Evolutionary conservation across 2,797 vertebrate genomes (phyloP).

Genomic region (Mycteria americana): DNA sequence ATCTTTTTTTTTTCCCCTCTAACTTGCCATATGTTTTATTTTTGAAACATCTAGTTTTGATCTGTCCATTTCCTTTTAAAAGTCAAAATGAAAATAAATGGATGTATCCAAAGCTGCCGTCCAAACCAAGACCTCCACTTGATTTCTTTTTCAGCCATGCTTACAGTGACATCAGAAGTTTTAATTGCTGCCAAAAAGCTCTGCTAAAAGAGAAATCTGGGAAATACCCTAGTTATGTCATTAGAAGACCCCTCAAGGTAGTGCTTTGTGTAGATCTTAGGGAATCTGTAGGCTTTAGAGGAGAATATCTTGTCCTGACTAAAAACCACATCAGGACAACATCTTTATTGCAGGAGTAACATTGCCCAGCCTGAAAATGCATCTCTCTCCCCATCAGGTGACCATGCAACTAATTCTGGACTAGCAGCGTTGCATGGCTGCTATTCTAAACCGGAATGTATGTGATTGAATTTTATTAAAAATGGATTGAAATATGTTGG

Average conservation of each 20-base stretch:
- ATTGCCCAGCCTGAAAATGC: not conserved
- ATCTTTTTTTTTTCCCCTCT: not conserved
- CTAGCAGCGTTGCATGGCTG: not conserved
- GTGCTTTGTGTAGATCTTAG: not conserved
- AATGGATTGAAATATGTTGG: not conserved
- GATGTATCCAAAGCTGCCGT: not conserved
- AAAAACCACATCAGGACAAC: not conserved
- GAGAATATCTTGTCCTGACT: not conserved
- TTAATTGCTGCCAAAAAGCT: not conserved
- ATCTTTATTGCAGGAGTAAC: not conserved
- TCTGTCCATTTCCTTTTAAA: conserved; percentile 15
- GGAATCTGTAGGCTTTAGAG: not conserved
- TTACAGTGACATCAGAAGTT: not conserved
- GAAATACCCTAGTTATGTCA: not conserved
- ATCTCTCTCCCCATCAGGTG: not conserved
- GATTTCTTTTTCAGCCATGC: not conserved
- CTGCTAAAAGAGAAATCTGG: not conserved
- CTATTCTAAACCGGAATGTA: conserved; percentile 2
- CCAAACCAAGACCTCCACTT: not conserved
- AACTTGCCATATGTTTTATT: conserved; percentile 2
- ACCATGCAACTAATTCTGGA: not conserved
- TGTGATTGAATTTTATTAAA: not conserved
- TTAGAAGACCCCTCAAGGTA: not conserved
- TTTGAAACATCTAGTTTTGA: not conserved
- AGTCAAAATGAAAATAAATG: not conserved